phyloP scores from a whole-genome alignment of 2,888 invertebrate genomes.

The Dromius quadrimaculatus region DNA sequence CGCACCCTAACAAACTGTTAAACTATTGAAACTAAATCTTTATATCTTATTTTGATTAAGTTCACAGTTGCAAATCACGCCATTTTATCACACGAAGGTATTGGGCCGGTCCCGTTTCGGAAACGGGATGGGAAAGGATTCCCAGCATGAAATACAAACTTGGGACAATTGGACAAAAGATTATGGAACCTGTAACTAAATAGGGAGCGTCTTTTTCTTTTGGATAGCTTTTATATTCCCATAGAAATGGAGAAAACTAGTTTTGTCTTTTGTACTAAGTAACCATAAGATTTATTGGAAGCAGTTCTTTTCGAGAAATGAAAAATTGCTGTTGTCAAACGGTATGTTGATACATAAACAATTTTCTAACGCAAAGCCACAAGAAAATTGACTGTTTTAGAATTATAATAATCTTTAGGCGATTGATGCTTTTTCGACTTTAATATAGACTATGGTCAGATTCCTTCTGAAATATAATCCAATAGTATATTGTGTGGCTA shows the following conservation, averaged over 20 bases:
- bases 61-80: background rate
- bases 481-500: too few relatives aligned
- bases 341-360: too few relatives aligned
- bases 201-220: conserved; percentile 18
- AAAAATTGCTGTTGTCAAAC: conserved; percentile 22
- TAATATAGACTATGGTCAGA: too few relatives aligned
- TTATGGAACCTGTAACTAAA: conserved; percentile 9
- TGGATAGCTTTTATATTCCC: conserved; percentile 7
- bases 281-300: conserved; percentile 27
- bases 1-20: background rate
- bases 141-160: background rate
- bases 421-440: too few relatives aligned
- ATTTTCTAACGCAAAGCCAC: too few relatives aligned
- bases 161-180: conserved; percentile 2
- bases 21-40: background rate
- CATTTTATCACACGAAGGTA: too few relatives aligned
- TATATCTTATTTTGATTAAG: background rate
- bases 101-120: conserved; percentile 41
- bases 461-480: too few relatives aligned
- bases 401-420: too few relatives aligned
- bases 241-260: background rate
- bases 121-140: conserved; percentile 33
- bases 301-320: background rate
- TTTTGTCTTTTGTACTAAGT: conserved; percentile 14
- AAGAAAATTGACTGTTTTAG: too few relatives aligned